A percentile compares a stretch with the other conserved stretches of the same genome.
phyloP scores from a whole-genome alignment of 2,797 vertebrate genomes.

The Hirundo rustica region DNA sequence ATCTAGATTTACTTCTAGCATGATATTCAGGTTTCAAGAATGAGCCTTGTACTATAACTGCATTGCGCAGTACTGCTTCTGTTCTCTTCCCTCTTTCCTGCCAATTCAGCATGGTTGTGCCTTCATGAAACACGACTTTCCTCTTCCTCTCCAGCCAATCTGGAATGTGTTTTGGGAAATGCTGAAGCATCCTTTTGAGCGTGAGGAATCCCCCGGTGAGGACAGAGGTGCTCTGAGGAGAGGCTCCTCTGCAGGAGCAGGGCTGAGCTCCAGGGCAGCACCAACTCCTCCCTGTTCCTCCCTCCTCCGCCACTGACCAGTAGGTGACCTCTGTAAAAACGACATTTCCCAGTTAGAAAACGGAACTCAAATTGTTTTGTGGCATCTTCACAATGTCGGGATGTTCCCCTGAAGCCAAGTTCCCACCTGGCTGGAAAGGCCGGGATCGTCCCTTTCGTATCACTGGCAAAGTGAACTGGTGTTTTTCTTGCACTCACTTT shows the following conservation, averaged over 20 bases:
- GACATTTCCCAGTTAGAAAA: not conserved
- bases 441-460: constrained; percentile 29
- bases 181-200: constrained; percentile 59
- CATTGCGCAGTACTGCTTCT: constrained; percentile 73
- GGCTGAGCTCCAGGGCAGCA: not conserved
- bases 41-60: constrained; percentile 81
- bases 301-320: not conserved
- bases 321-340: not conserved
- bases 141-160: constrained; percentile 64
- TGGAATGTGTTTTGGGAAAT: constrained; percentile 59
- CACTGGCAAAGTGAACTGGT: constrained; percentile 24
- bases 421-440: constrained; percentile 25
- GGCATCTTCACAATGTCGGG: constrained; percentile 44
- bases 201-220: not conserved
- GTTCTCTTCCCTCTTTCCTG: constrained; percentile 56
- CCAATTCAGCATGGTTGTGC: constrained; percentile 83
- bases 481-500: constrained; percentile 59
- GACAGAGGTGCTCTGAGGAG: constrained; percentile 13
- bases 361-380: not conserved
- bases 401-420: constrained; percentile 20
- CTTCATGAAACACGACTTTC: constrained; percentile 76
- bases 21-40: constrained; percentile 82
- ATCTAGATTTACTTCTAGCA: constrained; percentile 83
- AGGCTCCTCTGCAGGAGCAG: not conserved
- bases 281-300: not conserved